Base-by-base conservation (phyloP, 2,888 invertebrate species). In the Drosophila subsilvestris region DNA sequence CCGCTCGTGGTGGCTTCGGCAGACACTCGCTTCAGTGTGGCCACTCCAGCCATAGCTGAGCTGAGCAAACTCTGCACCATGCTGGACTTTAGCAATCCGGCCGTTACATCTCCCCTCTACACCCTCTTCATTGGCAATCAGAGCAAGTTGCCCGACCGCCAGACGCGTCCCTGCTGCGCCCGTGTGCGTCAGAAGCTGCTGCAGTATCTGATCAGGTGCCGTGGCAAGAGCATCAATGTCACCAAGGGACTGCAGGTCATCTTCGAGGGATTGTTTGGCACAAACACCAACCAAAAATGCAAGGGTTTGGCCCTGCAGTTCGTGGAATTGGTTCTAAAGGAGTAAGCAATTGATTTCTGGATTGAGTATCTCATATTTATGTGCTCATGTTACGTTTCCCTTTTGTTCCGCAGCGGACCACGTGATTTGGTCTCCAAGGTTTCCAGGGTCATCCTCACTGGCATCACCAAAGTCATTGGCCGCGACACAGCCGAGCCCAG, bases 1-100 rank as follows among this genome's bases (percentile, higher is more conserved):
- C 95, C 96, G 60, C 93, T 97, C 67, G 95, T 98, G 9, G 95
- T 98, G 7, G 98, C 97, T 2, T 96, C 97, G 0, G 95, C 98
- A 0, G 98, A 98, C 89, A 97, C 97, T 0, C 93, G 98, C 74
- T 98, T 96, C 90, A 96, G 95, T 91, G 97, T 98, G 49, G 97
- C 97, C 58, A 97, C 97, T 89, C 94, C 96, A 63, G 98, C 97
- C 1, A 97, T 98, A 89, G 95, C 95, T 75, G 97, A 97, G 80
- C 92, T 98, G 9, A 97, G 96, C 87, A 96, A 96, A 92, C 94
- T 95, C 48, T 94, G 95, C 75, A 92, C 92, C 12, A 94, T 94
- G 47, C 93, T 97, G 29, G 96, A 98, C 89, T 97, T 97, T 95
- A 95, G 95, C 44, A 94, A 94, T 68, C 92, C 95, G 2, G 93